Evolutionary conservation across 2,888 invertebrate genomes (phyloP).

Genomic region (Imbricaverruca yamaguchii): DNA sequence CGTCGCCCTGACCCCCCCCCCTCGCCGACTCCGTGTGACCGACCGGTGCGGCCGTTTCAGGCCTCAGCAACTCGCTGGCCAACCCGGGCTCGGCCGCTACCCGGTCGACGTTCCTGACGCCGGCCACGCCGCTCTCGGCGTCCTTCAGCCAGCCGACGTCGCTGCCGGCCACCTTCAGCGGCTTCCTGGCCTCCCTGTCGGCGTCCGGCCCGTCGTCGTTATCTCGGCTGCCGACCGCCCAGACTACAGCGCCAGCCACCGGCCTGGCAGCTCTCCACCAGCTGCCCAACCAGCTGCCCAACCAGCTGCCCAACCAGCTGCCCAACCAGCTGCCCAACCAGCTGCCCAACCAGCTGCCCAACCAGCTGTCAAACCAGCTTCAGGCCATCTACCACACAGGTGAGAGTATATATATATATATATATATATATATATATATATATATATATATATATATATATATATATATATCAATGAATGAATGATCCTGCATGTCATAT

Average conservation of each 20-base stretch:
- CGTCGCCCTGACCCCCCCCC: too few species aligned
- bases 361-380: neutral
- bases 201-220: neutral
- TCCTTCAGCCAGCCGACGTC: neutral
- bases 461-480: too few species aligned
- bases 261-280: slow-evolving; percentile 23
- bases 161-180: neutral
- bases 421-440: too few species aligned
- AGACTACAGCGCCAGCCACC: neutral
- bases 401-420: neutral
- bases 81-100: neutral
- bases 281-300: too few species aligned
- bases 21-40: too few species aligned
- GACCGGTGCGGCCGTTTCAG: neutral
- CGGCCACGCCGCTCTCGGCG: neutral
- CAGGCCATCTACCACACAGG: neutral
- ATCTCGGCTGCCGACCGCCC: neutral
- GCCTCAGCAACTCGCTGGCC: neutral
- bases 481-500: too few species aligned
- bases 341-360: neutral
- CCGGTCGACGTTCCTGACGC: neutral
- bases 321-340: too few species aligned
- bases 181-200: neutral
- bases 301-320: too few species aligned
- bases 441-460: too few species aligned